A percentile compares a stretch with the other conserved stretches of the same genome.
Conservation (phyloP, 2,888 invertebrate species). For the Caenorhabditis becei region DNA sequence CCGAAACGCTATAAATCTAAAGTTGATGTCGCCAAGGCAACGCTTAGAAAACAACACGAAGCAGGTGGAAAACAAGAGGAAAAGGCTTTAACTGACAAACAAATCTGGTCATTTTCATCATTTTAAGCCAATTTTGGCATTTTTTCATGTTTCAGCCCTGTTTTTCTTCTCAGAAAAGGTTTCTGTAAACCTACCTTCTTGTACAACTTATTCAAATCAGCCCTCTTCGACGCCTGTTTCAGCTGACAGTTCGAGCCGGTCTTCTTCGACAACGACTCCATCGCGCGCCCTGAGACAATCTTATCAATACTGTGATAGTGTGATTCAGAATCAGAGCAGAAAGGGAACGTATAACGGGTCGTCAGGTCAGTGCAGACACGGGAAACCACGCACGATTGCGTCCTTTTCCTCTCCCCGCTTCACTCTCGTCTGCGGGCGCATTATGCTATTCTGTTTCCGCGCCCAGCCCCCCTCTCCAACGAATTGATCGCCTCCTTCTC, state of each 20-base stretch:
- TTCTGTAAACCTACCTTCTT: conserved; percentile 41
- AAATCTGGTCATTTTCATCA: too few species aligned
- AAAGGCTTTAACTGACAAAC: too few species aligned
- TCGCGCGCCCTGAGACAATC: conserved; percentile 16
- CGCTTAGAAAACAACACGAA: too few species aligned
- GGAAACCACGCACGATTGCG: conserved; percentile 35
- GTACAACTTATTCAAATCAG: conserved; percentile 45
- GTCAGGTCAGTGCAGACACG: conserved; percentile 27
- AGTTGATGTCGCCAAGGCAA: too few species aligned
- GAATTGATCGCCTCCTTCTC: conserved; percentile 44
- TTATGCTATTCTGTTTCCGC: conserved; percentile 29
- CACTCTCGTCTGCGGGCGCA: conserved; percentile 23
- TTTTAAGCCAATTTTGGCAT: too few species aligned
- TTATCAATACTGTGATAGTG: conserved; percentile 24
- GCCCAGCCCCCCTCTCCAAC: conserved; percentile 10
- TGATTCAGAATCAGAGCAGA: conserved; percentile 13
- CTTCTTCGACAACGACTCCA: conserved; percentile 23
- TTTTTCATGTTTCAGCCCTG: too few species aligned
- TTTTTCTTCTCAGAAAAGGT: too few species aligned
- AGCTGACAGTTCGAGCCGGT: conserved; percentile 31
- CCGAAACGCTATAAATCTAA: too few species aligned
- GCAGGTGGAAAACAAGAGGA: too few species aligned
- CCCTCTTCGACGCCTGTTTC: conserved; percentile 27
- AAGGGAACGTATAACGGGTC: not conserved
- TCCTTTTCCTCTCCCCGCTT: not conserved